These are phyloP conservation scores for Pelmatolapia mariae DNA, from an alignment of 2,113 vertebrate species.

Conservation along the genomic window DNA sequence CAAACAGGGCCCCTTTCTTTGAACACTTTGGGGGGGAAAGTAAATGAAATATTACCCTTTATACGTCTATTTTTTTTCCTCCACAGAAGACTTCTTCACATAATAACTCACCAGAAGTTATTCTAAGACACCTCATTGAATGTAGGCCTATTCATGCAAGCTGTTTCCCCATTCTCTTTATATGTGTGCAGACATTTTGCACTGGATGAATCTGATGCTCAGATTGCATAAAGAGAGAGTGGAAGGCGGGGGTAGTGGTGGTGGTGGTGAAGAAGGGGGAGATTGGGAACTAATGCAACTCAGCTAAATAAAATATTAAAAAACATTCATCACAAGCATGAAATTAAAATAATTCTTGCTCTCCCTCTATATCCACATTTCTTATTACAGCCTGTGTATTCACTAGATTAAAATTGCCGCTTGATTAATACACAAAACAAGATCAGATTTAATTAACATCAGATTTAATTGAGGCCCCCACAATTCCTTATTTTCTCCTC, in stretches of 20 bases:
- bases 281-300: constrained; percentile 67
- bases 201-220: constrained; percentile 45
- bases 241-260: not conserved
- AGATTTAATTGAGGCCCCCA: constrained; percentile 77
- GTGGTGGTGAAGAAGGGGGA: not conserved
- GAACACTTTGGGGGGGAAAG: not conserved
- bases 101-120: constrained; percentile 49
- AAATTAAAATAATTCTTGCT: constrained; percentile 74
- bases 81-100: constrained; percentile 21
- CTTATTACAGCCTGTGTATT: constrained; percentile 68
- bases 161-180: constrained; percentile 28
- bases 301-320: constrained; percentile 66
- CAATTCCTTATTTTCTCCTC: constrained; percentile 49
- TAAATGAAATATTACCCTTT: constrained; percentile 2
- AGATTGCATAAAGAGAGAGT: constrained; percentile 46
- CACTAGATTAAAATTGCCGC: constrained; percentile 78
- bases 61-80: not conserved
- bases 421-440: constrained; percentile 80
- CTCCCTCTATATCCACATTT: constrained; percentile 62
- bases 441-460: constrained; percentile 83
- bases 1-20: not conserved
- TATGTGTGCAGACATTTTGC: constrained; percentile 40
- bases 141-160: constrained; percentile 24
- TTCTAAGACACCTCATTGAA: constrained; percentile 30
- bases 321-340: constrained; percentile 70